Conservation (phyloP, 2,888 invertebrate species). For the Ischnus inquisitorius region DNA sequence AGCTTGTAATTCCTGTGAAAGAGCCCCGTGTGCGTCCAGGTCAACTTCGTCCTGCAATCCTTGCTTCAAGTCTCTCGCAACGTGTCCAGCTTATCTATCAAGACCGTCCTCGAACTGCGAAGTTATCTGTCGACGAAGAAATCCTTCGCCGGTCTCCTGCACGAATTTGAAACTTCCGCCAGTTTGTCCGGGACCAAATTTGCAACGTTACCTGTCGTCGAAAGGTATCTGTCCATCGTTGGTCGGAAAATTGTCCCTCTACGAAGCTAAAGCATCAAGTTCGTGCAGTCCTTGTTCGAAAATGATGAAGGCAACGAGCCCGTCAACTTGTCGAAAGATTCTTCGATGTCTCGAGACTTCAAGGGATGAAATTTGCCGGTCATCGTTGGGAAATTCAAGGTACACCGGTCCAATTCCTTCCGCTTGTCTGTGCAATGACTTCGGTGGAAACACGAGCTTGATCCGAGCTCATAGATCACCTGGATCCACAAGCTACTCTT, state of each 20-base stretch:
- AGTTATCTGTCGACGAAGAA: constrained; percentile 21
- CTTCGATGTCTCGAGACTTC: not conserved
- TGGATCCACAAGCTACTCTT: not conserved
- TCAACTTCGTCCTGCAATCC: constrained; percentile 32
- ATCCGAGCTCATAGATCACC: constrained; percentile 25
- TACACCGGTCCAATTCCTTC: not conserved
- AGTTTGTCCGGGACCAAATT: constrained; percentile 72
- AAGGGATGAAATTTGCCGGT: not conserved
- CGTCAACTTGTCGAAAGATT: not conserved
- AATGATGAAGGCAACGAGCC: constrained; percentile 14
- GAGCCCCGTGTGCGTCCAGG: constrained; percentile 11
- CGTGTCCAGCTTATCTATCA: constrained; percentile 5
- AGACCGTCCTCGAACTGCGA: constrained; percentile 39
- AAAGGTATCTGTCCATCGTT: constrained; percentile 69
- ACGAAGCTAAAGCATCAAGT: constrained; percentile 52
- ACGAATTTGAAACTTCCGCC: constrained; percentile 31
- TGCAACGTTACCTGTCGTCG: constrained; percentile 71
- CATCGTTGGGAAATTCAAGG: constrained; percentile 19
- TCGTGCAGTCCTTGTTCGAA: constrained; percentile 27
- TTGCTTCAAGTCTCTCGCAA: constrained; percentile 37
- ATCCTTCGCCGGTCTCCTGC: constrained; percentile 28
- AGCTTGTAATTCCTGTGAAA: constrained; percentile 19
- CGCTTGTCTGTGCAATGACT: constrained; percentile 31
- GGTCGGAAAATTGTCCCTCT: constrained; percentile 65
- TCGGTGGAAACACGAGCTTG: constrained; percentile 10